Evolutionary conservation across 1,140 invertebrate species (phyloP).

Genomic region (Bacillus rossius): DNA sequence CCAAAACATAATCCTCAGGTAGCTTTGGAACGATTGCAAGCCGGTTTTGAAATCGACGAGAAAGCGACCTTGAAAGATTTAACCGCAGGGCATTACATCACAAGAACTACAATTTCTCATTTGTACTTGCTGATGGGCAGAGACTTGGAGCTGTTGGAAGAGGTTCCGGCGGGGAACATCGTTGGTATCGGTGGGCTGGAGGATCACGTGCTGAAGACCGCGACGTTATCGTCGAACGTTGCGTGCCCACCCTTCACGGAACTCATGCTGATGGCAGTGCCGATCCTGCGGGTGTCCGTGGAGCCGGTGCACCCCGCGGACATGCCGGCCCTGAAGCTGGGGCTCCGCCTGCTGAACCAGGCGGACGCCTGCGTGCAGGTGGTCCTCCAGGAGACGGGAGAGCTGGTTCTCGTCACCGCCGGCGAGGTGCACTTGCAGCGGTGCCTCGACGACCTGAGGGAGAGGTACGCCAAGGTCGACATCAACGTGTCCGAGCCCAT

Average conservation of each 20-base stretch:
- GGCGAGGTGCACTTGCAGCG: slow-evolving; percentile 97
- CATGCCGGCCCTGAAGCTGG: slow-evolving; percentile 73
- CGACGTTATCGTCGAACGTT: slow-evolving; percentile 78
- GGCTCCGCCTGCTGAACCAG: slow-evolving; percentile 78
- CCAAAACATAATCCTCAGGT: slow-evolving; percentile 80
- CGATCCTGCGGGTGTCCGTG: slow-evolving; percentile 92
- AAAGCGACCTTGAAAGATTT: slow-evolving; percentile 59
- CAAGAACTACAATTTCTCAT: slow-evolving; percentile 55
- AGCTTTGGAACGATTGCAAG: slow-evolving; percentile 41
- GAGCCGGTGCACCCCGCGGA: slow-evolving; percentile 81
- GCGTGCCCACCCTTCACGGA: slow-evolving; percentile 89
- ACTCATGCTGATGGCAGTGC: slow-evolving; percentile 68
- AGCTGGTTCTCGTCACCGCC: slow-evolving; percentile 92
- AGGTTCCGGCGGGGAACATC: slow-evolving; percentile 85
- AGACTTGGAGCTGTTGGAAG: slow-evolving; percentile 75
- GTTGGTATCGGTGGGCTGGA: slow-evolving; percentile 78
- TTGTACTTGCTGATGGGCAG: slow-evolving; percentile 92
- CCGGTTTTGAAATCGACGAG: slow-evolving; percentile 46
- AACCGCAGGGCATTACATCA: slow-evolving; percentile 55
- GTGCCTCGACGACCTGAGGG: slow-evolving; percentile 79
- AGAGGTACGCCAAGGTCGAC: slow-evolving; percentile 80
- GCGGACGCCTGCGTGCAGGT: slow-evolving; percentile 92
- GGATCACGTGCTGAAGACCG: slow-evolving; percentile 82
- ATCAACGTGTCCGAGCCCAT: slow-evolving; percentile 92
- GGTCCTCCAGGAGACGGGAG: slow-evolving; percentile 87